Conservation (phyloP, 2,797 vertebrate species). For the Iguana delicatissima region DNA sequence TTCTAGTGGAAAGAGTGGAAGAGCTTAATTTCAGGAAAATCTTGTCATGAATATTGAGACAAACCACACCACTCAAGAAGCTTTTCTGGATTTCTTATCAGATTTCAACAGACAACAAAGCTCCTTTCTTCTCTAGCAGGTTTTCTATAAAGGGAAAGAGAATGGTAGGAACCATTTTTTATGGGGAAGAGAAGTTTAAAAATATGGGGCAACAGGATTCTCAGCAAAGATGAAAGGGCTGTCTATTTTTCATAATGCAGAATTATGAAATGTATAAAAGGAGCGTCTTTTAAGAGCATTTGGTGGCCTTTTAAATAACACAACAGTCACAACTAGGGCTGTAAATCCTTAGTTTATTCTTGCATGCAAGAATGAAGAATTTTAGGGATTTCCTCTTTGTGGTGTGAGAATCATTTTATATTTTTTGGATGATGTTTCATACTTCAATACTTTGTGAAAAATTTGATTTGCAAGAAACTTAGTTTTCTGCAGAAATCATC, state of each 20-base stretch:
- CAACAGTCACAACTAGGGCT: too few relatives aligned
- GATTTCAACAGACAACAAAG: neutral
- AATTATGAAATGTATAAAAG: neutral
- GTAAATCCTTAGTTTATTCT: too few relatives aligned
- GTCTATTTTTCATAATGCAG: neutral
- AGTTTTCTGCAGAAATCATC: too few relatives aligned
- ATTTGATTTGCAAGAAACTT: too few relatives aligned
- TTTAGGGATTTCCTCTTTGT: too few relatives aligned
- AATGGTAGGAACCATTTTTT: neutral
- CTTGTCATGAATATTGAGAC: slow-evolving; percentile 54
- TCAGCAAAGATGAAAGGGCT: neutral
- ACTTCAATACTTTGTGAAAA: too few relatives aligned
- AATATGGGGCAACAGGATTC: neutral
- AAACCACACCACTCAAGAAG: slow-evolving; percentile 18
- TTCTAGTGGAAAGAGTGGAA: slow-evolving; percentile 38
- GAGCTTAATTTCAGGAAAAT: slow-evolving; percentile 44
- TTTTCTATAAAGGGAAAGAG: neutral
- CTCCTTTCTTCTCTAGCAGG: neutral
- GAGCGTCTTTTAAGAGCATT: neutral
- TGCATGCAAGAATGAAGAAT: too few relatives aligned
- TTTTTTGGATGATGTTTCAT: too few relatives aligned
- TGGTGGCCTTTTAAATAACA: neutral
- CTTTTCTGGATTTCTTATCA: slow-evolving; percentile 10
- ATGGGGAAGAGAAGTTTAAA: neutral
- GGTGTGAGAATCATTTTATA: too few relatives aligned